Conservation (phyloP, 2,797 vertebrate genomes). For the Bradypodion pumilum region DNA sequence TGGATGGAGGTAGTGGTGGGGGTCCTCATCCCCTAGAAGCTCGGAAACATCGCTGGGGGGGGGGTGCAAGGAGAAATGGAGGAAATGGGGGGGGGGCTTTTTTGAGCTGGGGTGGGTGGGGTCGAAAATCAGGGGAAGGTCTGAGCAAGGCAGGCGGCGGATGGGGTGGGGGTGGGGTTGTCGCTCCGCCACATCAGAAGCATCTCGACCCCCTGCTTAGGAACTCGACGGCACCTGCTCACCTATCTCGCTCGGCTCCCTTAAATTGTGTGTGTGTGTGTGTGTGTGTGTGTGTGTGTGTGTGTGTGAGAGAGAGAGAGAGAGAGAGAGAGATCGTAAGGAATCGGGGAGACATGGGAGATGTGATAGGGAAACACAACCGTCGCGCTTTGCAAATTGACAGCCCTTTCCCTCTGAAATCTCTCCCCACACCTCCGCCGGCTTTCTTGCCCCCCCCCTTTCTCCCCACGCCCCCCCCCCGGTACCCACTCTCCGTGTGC, state of each 20-base stretch:
- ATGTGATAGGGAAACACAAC: neutral
- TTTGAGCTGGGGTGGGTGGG: neutral
- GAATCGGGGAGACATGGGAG: neutral
- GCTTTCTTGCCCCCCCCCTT: too few relatives aligned
- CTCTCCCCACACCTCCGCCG: neutral
- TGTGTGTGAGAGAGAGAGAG: too few relatives aligned
- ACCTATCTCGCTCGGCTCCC: neutral
- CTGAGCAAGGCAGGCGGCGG: neutral
- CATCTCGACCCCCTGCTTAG: neutral
- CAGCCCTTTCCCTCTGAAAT: neutral
- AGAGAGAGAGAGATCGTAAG: too few relatives aligned
- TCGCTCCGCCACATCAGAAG: neutral
- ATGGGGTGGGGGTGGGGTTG: neutral
- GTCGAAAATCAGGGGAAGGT: neutral
- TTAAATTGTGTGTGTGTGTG: neutral
- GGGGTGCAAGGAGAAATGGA: too few relatives aligned
- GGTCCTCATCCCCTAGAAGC: too few relatives aligned
- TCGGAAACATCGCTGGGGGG: neutral
- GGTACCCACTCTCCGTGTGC: constrained; percentile 23
- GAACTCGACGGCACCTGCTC: constrained; percentile 2
- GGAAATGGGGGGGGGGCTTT: neutral
- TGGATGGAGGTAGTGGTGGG: too few relatives aligned
- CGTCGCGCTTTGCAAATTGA: neutral
- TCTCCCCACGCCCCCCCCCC: neutral
- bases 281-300: neutral